Conservation (phyloP, 2,797 vertebrate genomes). For the Siniperca obscura region DNA sequence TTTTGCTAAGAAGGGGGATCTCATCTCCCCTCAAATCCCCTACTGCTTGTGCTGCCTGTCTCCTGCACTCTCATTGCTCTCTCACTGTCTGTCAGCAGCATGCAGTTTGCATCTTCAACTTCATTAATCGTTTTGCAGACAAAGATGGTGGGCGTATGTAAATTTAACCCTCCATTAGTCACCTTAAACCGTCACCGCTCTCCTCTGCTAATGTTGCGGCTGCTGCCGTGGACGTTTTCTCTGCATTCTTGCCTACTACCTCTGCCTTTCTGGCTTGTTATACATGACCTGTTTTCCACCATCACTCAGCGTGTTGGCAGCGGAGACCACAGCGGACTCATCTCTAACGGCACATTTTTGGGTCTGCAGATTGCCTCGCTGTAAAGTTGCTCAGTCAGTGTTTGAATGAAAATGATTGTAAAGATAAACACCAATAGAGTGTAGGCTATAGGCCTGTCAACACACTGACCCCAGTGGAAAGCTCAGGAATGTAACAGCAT, state of each 20-base stretch:
- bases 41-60: not conserved
- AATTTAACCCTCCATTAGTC: conserved; percentile 66
- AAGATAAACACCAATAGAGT: conserved; percentile 32
- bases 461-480: conserved; percentile 27
- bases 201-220: conserved; percentile 25
- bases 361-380: not conserved
- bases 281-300: conserved; percentile 45
- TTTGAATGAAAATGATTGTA: conserved; percentile 27
- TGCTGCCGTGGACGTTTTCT: conserved; percentile 35
- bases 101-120: conserved; percentile 47
- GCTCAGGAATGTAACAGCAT: conserved; percentile 19
- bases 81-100: conserved; percentile 14
- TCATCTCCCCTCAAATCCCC: too few species aligned
- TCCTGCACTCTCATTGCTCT: conserved; percentile 15
- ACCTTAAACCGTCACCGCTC: conserved; percentile 34
- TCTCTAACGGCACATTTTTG: not conserved
- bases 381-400: conserved; percentile 9
- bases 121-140: conserved; percentile 63
- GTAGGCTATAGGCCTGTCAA: conserved; percentile 7
- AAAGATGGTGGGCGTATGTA: conserved; percentile 69
- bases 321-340: not conserved
- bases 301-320: conserved; percentile 25
- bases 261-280: conserved; percentile 11
- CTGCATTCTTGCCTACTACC: conserved; percentile 27
- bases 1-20: too few species aligned